phyloP scores from a whole-genome alignment of 2,888 invertebrate species.

The Leptogaster cylindrica region DNA sequence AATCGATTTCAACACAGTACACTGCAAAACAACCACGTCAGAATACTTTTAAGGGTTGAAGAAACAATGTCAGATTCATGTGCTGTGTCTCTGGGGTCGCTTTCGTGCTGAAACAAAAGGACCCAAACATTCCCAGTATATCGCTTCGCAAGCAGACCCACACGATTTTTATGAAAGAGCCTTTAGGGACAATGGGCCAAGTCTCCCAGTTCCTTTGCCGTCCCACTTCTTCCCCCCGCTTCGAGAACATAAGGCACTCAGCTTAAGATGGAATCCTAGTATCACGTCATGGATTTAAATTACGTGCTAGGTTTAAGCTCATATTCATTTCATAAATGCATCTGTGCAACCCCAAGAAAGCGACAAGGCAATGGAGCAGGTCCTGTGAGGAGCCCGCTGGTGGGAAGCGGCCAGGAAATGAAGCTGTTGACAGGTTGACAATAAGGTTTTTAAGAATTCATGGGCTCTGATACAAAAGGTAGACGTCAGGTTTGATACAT shows the following conservation, averaged over 20 bases:
- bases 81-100: background rate
- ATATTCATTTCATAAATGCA: slow-evolving; percentile 37
- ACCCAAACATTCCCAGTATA: slow-evolving; percentile 20
- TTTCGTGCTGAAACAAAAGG: slow-evolving; percentile 23
- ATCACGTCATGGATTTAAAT: slow-evolving; percentile 21
- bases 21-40: too few relatives aligned
- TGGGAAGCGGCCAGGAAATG: slow-evolving; percentile 13
- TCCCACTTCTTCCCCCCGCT: too few relatives aligned
- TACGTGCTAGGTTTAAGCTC: slow-evolving; percentile 30
- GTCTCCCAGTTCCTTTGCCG: too few relatives aligned
- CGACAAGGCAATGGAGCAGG: slow-evolving; percentile 2
- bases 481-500: too few relatives aligned
- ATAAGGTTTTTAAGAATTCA: slow-evolving; percentile 37
- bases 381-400: background rate
- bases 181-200: slow-evolving; percentile 12
- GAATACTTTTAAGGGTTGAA: too few relatives aligned
- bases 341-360: slow-evolving; percentile 5
- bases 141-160: slow-evolving; percentile 14
- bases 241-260: slow-evolving; percentile 5
- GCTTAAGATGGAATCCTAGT: background rate
- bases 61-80: slow-evolving; percentile 22
- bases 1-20: too few relatives aligned
- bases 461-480: slow-evolving; percentile 25
- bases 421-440: slow-evolving; percentile 36
- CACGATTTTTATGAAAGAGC: slow-evolving; percentile 6